Evolutionary conservation across 2,797 vertebrate genomes (phyloP), one percentile per base, ranked within the genome.

Genomic region (Betta splendens): DNA sequence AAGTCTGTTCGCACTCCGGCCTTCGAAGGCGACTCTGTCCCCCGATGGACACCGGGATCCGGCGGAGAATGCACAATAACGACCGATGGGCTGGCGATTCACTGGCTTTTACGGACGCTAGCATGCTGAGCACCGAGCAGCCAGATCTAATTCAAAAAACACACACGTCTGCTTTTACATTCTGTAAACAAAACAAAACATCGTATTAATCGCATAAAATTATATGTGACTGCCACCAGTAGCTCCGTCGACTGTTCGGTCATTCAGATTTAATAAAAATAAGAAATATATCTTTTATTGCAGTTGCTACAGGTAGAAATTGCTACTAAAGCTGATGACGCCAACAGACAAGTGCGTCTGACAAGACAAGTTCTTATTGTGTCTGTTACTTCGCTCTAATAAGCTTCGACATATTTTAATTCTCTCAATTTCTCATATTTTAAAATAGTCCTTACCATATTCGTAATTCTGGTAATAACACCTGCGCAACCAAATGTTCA

Each of bases 401-500:
- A 9, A 18, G 0, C 21, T 13, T n/a, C 17, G 2, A 16, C 9
- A 2, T 16, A 2, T 47, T 7, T 22, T 21, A 17, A 13, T 7
- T 23, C n/a, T 12, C 32, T 3, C 7, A 3, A 7, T 22, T 6
- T 1, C 23, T 7, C 2, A 13, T 5, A 4, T 31, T 21, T 20
- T 22, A 39, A 38, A 10, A 3, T 0, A 2, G 0, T 37, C 4
- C 2, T 31, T 0, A 0, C 12, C 17, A 9, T 3, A 7, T 17
- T 9, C n/a, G 15, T 12, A n/a, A n/a, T n/a, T n/a, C n/a, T n/a
- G n/a, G n/a, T n/a, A n/a, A n/a, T n/a, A n/a, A n/a, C 21, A 7
- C 22, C 18, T 1, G 31, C 15, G 5, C 25, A 13, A 25, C 29
- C 15, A 9, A 1, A 25, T 11, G 13, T 3, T 39, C 31, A 44